Conservation (phyloP, 2,113 vertebrate species). For the Eupsittula cactorum region DNA sequence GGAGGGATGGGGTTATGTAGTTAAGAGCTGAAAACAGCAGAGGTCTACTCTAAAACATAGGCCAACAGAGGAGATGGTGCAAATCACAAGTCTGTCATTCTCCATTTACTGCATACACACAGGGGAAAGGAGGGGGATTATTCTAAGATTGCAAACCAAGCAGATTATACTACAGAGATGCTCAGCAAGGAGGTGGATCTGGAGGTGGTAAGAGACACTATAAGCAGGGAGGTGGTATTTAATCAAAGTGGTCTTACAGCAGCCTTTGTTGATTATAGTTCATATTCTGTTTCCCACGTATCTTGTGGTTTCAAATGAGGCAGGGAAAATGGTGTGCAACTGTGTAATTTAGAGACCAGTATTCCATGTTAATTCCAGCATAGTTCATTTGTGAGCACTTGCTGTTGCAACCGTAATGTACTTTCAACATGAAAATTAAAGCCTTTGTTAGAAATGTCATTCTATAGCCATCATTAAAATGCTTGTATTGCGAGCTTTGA, state of each 20-base stretch:
- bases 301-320: not conserved
- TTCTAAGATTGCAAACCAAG: not conserved
- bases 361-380: not conserved
- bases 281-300: not conserved
- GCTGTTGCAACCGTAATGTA: not conserved
- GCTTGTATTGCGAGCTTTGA: not conserved
- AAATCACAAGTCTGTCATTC: not conserved
- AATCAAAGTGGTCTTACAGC: not conserved
- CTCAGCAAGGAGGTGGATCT: not conserved
- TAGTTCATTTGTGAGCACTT: not conserved
- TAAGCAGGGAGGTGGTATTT: not conserved
- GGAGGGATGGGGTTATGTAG: not conserved
- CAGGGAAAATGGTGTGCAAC: not conserved
- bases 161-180: not conserved
- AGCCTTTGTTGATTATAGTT: not conserved
- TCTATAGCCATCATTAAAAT: not conserved
- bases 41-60: not conserved
- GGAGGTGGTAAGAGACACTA: not conserved
- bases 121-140: not conserved
- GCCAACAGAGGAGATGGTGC: not conserved
- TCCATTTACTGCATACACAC: accelerated
- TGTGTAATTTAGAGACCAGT: not conserved
- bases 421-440: conserved; percentile 1
- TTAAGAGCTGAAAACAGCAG: not conserved
- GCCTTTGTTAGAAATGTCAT: not conserved